phyloP scores from a whole-genome alignment of 2,888 invertebrate species.

The Onthophagus sagittarius region DNA sequence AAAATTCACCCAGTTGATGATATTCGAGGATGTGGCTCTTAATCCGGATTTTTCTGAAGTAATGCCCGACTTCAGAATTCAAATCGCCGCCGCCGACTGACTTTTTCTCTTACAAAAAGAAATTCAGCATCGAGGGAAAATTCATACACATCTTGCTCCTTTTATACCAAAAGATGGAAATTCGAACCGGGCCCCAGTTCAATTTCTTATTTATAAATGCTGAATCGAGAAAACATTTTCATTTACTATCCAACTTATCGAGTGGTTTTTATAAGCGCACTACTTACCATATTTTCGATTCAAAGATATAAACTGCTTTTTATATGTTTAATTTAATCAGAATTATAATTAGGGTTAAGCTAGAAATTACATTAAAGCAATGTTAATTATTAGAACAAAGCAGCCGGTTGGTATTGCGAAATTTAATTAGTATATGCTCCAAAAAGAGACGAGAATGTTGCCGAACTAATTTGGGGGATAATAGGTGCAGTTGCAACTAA shows the following conservation, averaged over 20 bases:
- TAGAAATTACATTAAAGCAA: not conserved
- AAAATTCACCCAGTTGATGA: slow-evolving; percentile 12
- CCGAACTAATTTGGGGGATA: not conserved
- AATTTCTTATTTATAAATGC: not conserved
- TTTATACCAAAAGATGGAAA: not conserved
- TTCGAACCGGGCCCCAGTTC: not conserved
- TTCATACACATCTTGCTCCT: not conserved
- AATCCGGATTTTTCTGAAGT: slow-evolving; percentile 7
- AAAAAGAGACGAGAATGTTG: not conserved
- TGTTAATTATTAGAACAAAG: not conserved
- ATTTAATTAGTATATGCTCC: not conserved
- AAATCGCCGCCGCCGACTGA: not conserved
- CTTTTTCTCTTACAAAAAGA: not conserved
- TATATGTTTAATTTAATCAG: too few species aligned
- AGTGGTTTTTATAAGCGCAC: not conserved
- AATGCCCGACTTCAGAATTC: not conserved
- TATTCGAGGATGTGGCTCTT: not conserved
- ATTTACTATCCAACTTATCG: not conserved
- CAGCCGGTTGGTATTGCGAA: not conserved
- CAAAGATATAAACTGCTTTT: too few species aligned
- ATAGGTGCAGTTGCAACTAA: not conserved
- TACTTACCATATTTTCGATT: too few species aligned
- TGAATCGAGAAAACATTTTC: not conserved
- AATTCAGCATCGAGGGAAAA: not conserved
- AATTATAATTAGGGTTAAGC: not conserved